Percentiles rank a stretch among this genome's conserved stretches.
Conservation (phyloP, 2,797 vertebrate species). For the Hipposideros larvatus region DNA sequence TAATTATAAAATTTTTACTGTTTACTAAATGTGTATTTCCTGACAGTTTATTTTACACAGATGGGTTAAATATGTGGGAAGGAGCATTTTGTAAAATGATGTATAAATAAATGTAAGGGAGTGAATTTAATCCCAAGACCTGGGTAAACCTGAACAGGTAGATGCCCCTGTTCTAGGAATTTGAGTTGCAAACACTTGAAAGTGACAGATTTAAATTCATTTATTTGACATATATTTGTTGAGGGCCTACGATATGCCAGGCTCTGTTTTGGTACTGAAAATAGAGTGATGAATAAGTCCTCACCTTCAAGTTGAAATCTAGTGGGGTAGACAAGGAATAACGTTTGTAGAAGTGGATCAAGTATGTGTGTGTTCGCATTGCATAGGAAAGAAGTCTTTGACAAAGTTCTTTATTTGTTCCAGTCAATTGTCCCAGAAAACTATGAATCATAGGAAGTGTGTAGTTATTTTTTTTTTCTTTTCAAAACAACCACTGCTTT, state of each 20-base stretch:
- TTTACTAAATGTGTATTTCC: not conserved
- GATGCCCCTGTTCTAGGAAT: not conserved
- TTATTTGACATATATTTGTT: not conserved
- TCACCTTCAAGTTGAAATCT: slow-evolving; percentile 1
- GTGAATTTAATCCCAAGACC: slow-evolving; percentile 18
- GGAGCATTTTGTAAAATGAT: slow-evolving; percentile 49
- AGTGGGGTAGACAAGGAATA: not conserved
- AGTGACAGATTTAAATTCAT: not conserved
- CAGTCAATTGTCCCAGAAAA: not conserved
- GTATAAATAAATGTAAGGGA: not conserved
- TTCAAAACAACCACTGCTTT: not conserved
- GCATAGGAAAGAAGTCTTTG: not conserved
- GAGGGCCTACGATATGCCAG: not conserved
- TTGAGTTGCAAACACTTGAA: slow-evolving; percentile 24
- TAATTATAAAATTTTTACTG: not conserved
- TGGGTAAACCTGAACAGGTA: not conserved
- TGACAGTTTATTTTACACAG: not conserved
- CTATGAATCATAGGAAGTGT: not conserved
- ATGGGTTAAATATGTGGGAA: not conserved
- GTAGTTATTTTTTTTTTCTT: not conserved
- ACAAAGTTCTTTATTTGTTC: not conserved
- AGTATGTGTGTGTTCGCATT: not conserved
- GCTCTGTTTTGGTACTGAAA: not conserved
- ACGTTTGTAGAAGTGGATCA: not conserved
- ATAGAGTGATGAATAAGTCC: not conserved